Percentiles rank a stretch among this genome's conserved stretches.
phyloP scores from a whole-genome alignment of 2,888 invertebrate genomes.

The Xanthorhoe designata region DNA sequence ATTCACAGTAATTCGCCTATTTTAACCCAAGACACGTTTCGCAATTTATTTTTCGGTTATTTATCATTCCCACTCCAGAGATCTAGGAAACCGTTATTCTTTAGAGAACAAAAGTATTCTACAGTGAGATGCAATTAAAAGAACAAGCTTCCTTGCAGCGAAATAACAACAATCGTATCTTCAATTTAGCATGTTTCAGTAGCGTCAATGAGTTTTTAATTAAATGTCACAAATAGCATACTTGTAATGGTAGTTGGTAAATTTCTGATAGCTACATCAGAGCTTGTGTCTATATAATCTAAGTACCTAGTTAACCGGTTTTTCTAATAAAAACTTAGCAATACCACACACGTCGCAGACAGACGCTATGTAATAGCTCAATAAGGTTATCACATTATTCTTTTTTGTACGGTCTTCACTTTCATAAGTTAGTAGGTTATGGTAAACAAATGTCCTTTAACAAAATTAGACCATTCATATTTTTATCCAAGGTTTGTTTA shows the following conservation, averaged over 20 bases:
- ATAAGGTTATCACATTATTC: not conserved
- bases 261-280: too few relatives aligned
- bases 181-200: conserved; percentile 19
- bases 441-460: not conserved
- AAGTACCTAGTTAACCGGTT: not conserved
- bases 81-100: conserved; percentile 23
- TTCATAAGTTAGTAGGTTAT: not conserved
- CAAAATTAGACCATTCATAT: too few relatives aligned
- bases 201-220: conserved; percentile 23
- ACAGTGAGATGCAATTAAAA: conserved; percentile 11
- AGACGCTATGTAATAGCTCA: not conserved
- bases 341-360: not conserved
- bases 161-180: not conserved
- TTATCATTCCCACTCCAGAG: conserved; percentile 38
- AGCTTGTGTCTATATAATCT: too few relatives aligned
- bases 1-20: conserved; percentile 47
- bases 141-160: not conserved
- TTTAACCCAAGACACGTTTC: conserved; percentile 47
- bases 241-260: conserved; percentile 16
- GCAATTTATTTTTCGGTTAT: conserved; percentile 47
- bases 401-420: not conserved
- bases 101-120: conserved; percentile 14
- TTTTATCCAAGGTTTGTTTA: too few relatives aligned
- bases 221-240: conserved; percentile 9
- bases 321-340: conserved; percentile 1